Base-by-base conservation (phyloP, 2,113 vertebrate genomes). In the Serinus canaria region DNA sequence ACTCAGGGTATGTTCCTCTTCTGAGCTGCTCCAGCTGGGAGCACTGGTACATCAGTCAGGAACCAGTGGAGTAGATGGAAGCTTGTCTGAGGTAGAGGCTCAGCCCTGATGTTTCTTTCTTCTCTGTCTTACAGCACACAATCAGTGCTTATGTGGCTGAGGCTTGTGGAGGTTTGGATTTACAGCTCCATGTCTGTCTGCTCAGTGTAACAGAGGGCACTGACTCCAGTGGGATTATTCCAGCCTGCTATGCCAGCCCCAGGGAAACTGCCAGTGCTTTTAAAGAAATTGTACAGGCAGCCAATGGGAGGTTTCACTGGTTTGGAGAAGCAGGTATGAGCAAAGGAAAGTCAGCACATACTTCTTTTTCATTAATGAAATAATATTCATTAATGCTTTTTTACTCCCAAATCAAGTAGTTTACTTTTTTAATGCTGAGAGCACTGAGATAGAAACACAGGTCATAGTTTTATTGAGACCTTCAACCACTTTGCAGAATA, bases 251-350 rank as follows among this genome's bases (percentile, higher is more conserved):
- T 4, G 96, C 98, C 39, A 94, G 30, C 83, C 76, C 66, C 9
- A 4, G 24, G 0, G 97, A 98, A 77, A 97, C 97, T 0, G 97
- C 97, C 3, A 4, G 0, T 1, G 94, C 97, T 72, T 95, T 98
- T 66, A 97, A 94, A 31, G 95, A 97, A 25, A 63, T 98, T 67
- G 97, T 97, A 1, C 96, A 53, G 59, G 92, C 95, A 31, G 87
- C 96, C 16, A 77, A 70, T 0, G 98, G 98, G 28, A 98, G 98
- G 33, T 98, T 99, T 83, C 98, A 98, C 53, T 99, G 98, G 98
- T 98, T 98, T 96, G 98, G 98, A 85, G 98, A 98, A 81, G 97
- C 96, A 94, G 98, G 98, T 99, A 64, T 4, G 81, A 58, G 55
- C 28, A 50, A 63, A 84, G 52, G 39, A 39, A 77, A 50, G 39